These are phyloP conservation scores for Anguilla rostrata DNA, from an alignment of 2,113 vertebrate genomes.

Conservation along the genomic window DNA sequence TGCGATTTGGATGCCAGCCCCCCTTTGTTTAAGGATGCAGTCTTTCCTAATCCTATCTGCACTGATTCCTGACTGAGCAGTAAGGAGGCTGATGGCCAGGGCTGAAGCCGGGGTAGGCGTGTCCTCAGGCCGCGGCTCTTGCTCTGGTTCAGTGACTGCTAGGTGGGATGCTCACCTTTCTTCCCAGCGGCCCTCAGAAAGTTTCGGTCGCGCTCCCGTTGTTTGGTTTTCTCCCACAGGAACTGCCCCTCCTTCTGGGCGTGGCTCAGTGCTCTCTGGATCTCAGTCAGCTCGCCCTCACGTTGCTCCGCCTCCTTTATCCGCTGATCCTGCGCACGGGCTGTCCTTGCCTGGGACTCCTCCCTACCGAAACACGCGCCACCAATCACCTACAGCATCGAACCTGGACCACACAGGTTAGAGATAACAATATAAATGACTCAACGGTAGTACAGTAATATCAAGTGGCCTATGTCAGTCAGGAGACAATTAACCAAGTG, in stretches of 20 bases:
- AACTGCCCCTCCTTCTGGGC: slow-evolving; percentile 19
- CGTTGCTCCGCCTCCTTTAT: slow-evolving; percentile 23
- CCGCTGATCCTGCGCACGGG: slow-evolving; percentile 22
- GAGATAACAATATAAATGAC: no score
- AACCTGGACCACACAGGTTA: neutral
- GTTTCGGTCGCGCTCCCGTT: slow-evolving; percentile 22
- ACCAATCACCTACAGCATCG: slow-evolving; percentile 6
- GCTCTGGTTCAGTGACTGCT: no score
- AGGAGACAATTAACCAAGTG: neutral
- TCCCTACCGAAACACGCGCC: slow-evolving; percentile 5
- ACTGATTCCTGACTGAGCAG: neutral
- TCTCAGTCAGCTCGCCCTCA: slow-evolving; percentile 12
- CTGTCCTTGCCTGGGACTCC: slow-evolving; percentile 10
- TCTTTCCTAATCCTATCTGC: no score
- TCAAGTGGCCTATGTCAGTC: neutral
- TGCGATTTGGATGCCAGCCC: no score
- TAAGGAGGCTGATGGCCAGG: neutral
- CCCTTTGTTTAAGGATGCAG: no score
- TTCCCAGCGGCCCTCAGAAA: slow-evolving; percentile 16
- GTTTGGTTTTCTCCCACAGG: slow-evolving; percentile 30
- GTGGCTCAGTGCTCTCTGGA: slow-evolving; percentile 24
- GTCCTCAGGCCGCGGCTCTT: neutral
- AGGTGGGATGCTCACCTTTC: slow-evolving; percentile 17
- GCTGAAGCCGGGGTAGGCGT: neutral
- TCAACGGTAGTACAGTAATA: neutral